A percentile compares a stretch with the other conserved stretches of the same genome.
These are phyloP conservation scores for Cotesia typhae DNA, from an alignment of 1,140 invertebrate species.

Conservation along the genomic window DNA sequence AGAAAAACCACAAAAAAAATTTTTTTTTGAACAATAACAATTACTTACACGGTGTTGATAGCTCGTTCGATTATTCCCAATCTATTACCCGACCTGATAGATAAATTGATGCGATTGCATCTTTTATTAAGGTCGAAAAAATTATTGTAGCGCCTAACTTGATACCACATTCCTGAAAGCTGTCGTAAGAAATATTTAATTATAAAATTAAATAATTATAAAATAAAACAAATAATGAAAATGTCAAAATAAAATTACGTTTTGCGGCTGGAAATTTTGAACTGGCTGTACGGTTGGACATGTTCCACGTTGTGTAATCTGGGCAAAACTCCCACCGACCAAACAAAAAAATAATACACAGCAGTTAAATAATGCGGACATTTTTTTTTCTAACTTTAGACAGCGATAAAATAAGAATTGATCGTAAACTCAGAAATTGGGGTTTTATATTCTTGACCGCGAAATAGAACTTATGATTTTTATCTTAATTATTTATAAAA, in stretches of 20 bases:
- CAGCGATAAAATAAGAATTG: neutral
- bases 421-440: no score
- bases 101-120: neutral
- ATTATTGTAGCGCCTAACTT: neutral
- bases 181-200: neutral
- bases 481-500: no score
- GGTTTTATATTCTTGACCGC: no score
- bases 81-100: neutral
- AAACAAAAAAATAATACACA: neutral
- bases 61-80: neutral
- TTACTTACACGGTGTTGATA: neutral
- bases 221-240: no score
- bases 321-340: neutral
- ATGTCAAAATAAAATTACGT: neutral
- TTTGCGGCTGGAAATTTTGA: neutral
- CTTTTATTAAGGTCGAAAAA: neutral
- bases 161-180: constrained; percentile 11
- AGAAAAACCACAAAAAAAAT: neutral
- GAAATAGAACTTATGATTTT: no score
- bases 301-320: neutral
- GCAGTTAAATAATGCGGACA: neutral
- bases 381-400: neutral
- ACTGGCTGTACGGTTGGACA: neutral
- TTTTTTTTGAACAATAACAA: neutral
- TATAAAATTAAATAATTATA: no score